Conservation (phyloP, 2,888 invertebrate species). For the Myopa testacea region DNA sequence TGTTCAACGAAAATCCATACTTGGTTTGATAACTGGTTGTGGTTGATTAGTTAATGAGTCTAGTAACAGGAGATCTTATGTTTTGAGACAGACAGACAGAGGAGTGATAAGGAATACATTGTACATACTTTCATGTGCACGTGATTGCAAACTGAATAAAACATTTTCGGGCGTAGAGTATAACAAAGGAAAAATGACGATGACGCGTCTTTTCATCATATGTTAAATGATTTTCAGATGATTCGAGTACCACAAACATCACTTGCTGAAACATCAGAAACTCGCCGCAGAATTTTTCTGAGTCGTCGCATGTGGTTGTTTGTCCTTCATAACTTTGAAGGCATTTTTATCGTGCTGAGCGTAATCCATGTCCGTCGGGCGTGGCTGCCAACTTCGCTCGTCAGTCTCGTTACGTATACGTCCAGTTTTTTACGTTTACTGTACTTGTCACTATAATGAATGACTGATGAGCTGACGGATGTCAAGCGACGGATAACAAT, state of each 20-base stretch:
- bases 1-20: no score
- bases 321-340: slow-evolving; percentile 16
- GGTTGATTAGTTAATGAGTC: no score
- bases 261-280: slow-evolving; percentile 1
- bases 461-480: slow-evolving; percentile 23
- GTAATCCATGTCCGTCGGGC: slow-evolving; percentile 31
- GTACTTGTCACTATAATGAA: slow-evolving; percentile 16
- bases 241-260: not conserved
- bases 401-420: not conserved
- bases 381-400: not conserved
- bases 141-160: no score
- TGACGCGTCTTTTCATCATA: slow-evolving; percentile 33
- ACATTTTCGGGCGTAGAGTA: no score
- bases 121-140: no score
- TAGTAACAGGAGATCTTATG: no score
- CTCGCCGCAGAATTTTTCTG: slow-evolving; percentile 9
- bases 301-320: not conserved
- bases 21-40: no score
- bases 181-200: slow-evolving; percentile 28
- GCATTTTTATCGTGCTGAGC: slow-evolving; percentile 1
- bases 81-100: no score
- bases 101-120: no score
- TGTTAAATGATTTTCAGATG: slow-evolving; percentile 38
- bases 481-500: slow-evolving; percentile 26
- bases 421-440: slow-evolving; percentile 13